Percentiles rank a stretch among this genome's conserved stretches.
These are phyloP conservation scores for Axis porcinus DNA, from an alignment of 2,113 vertebrate species.

Conservation along the genomic window DNA sequence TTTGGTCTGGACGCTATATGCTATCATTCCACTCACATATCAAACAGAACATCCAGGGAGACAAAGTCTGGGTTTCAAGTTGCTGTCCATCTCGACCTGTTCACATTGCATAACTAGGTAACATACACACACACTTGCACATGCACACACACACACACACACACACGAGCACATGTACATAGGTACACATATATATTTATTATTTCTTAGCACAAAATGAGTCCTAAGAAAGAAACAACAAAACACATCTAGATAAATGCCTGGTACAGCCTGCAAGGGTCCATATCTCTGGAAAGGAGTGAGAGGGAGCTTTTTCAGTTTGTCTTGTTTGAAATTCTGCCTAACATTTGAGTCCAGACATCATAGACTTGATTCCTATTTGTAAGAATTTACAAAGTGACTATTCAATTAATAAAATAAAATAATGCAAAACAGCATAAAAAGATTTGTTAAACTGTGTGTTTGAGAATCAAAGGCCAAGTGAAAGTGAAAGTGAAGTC, in stretches of 20 bases:
- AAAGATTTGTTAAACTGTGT: neutral
- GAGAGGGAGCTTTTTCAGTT: neutral
- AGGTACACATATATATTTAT: accelerated
- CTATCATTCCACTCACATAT: neutral
- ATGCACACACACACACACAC: neutral
- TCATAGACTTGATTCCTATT: neutral
- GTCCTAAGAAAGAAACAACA: neutral
- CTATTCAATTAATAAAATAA: neutral
- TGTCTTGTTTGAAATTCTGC: neutral
- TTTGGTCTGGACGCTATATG: no score
- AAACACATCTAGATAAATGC: no score
- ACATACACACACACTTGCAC: accelerated
- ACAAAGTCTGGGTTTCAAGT: neutral
- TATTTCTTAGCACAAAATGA: neutral
- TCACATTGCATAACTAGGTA: neutral
- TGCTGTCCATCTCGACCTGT: neutral
- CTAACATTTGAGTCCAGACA: neutral
- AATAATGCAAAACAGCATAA: neutral
- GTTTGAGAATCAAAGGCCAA: neutral
- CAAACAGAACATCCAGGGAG: neutral
- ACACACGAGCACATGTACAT: neutral
- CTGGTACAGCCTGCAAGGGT: neutral
- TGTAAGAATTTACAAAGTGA: neutral
- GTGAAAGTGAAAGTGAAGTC: neutral
- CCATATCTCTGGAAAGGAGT: neutral